Evolutionary conservation across 2,797 vertebrate species (phyloP), one percentile per base, ranked within the genome.

Genomic region (Gymnothorax javanicus): DNA sequence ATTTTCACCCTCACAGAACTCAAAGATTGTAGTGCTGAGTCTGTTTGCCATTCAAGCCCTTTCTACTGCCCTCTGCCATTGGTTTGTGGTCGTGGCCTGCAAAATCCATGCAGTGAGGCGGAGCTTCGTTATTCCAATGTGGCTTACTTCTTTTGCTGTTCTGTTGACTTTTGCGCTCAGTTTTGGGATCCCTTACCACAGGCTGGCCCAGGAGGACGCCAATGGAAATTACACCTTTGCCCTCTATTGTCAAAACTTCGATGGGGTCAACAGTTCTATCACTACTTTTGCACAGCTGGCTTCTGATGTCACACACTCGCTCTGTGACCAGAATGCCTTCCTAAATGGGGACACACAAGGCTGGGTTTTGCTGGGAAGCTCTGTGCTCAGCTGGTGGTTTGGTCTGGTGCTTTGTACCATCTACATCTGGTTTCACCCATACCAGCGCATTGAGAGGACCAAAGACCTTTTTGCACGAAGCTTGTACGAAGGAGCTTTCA

Each of bases 61-160:
- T 69, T 95, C 95, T 77, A 95, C 95, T 0, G 93, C 87, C 0
- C 83, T 95, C 85, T 96, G 95, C 87, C 93, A 93, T 57, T 95
- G 94, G 94, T 93, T 96, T 89, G 90, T 91, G 1, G 77, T 95
- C 33, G 91, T 88, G 0, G 94, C 94, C 43, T 96, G 95, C 52
- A 96, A 96, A 91, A 96, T 96, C 94, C 95, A 95, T 1, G 92
- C 92, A 52, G 8, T 96, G 82, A 91, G 92, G 0, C 91, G 92
- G 0, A 91, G 95, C 91, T 96, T 96, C 85, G 81, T 94, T 0
- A 1, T 94, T 4, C 95, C 95, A 60, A 62, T 95, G 88, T 94
- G 94, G 90, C 7, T 94, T 85, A 90, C 94, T 8, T 94, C 92
- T 7, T 79, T 94, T n/a, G 87, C 84, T 5, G 91, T 94, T 12